Evolutionary conservation across 2,888 invertebrate genomes (phyloP), one percentile per base, ranked within the genome.

Genomic region (Encarsia formosa): DNA sequence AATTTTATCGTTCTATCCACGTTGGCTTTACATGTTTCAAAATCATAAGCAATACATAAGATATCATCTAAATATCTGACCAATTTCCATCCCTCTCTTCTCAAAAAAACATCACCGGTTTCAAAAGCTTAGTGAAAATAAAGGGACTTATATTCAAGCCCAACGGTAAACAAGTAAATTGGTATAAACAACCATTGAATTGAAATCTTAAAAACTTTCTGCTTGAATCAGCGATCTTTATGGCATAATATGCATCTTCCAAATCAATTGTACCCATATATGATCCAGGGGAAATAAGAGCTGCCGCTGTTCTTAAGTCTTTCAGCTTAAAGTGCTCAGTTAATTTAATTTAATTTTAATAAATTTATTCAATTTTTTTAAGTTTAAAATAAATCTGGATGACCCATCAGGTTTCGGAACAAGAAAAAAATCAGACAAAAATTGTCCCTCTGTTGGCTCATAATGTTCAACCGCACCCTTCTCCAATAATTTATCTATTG

Each of bases 111-210:
- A 46, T 34, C 2, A 59, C 52, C 18, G 56, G 56, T 8, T 59
- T 59, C 35, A 59, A 13, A 5, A 58, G 29, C n/a, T 60, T 61
- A 6, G 61, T 58, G 24, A 57, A 59, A 3, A 57, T 11, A 29
- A 18, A 58, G 3, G 58, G 54, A 23, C 18, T 29, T 9, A 8
- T 29, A 9, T 29, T 18, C 5, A 42, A 9, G 5, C 42, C 42
- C 9, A 31, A 18, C 3, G 44, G 44, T 20, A 44, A 23, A 24
- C 44, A 44, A n/a, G 34, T 34, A 18, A 34, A 44, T 34, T 44
- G 26, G 13, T 32, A 32, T 15, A 3, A 2, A 32, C 11, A 16
- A 13, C 9, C 29, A 16, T n/a, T 8, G 26, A 42, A 16, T 13
- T 29, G 4, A 19, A 42, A 42, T 6, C 29, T n/a, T 2, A 42